These are phyloP conservation scores for Corynorhinus townsendii DNA, from an alignment of 2,113 vertebrate species.

Conservation along the genomic window DNA sequence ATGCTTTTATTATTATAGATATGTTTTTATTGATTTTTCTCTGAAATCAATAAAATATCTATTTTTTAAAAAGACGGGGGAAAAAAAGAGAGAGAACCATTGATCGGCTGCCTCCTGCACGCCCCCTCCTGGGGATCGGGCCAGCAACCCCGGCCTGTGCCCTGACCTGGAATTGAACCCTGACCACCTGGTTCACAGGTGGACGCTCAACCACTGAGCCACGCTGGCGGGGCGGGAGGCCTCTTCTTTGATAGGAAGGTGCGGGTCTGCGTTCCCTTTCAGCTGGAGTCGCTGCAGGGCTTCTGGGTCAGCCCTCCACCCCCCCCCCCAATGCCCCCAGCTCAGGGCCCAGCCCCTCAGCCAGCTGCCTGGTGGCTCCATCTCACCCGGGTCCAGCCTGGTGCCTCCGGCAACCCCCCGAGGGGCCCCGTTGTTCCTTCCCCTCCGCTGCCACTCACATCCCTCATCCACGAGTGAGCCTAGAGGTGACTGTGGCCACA, in stretches of 20 bases:
- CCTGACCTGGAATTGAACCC: no score
- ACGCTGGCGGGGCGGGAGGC: background rate
- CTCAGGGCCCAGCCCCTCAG: background rate
- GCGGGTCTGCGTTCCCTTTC: background rate
- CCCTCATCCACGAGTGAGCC: background rate
- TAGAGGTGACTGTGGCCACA: background rate
- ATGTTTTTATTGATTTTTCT: no score
- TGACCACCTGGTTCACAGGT: no score
- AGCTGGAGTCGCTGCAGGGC: background rate
- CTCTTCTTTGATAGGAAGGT: background rate
- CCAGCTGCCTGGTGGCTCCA: background rate
- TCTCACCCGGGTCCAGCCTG: background rate
- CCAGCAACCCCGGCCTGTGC: no score
- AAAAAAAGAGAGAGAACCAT: no score
- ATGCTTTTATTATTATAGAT: no score
- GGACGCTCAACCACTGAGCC: no score
- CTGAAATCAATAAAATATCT: no score
- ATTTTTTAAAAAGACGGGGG: no score
- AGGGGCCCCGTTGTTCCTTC: background rate
- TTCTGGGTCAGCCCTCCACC: background rate
- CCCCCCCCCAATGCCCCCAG: no score
- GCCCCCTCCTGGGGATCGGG: no score
- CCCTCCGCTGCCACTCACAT: background rate
- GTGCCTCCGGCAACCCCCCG: fast-evolving
- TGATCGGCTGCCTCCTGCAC: no score